A percentile compares a stretch with the other conserved stretches of the same genome.
Conservation (phyloP, 2,113 vertebrate genomes). For the Bubalus kerabau region DNA sequence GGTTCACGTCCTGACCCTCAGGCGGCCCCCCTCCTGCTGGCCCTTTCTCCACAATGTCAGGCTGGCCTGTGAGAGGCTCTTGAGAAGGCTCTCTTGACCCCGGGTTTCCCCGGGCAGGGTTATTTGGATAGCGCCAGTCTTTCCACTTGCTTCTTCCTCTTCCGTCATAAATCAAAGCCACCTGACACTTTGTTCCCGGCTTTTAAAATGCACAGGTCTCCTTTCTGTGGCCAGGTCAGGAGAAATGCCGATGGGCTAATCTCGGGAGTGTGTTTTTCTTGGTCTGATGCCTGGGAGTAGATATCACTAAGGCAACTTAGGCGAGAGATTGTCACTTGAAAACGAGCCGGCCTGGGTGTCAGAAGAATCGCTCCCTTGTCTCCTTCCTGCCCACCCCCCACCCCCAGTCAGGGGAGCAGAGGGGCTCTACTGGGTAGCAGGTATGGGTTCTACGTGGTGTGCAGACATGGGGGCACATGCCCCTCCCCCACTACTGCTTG, state of each 20-base stretch:
- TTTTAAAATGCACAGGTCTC: constrained; percentile 48
- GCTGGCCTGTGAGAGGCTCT: background rate
- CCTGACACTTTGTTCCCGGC: constrained; percentile 49
- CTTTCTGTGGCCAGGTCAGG: constrained; percentile 60
- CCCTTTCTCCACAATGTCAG: background rate
- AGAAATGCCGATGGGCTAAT: constrained; percentile 42
- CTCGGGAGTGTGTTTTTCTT: constrained; percentile 52
- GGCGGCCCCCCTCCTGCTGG: background rate
- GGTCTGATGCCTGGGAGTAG: constrained; percentile 41
- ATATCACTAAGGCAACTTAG: background rate
- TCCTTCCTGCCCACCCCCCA: background rate
- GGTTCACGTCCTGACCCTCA: background rate
- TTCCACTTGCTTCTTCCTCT: constrained; percentile 59
- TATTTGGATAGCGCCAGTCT: constrained; percentile 45
- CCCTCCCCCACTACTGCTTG: background rate
- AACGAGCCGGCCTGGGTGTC: background rate
- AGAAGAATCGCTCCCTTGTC: constrained; percentile 48
- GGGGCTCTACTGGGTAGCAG: background rate
- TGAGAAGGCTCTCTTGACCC: constrained; percentile 53
- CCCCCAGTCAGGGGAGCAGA: background rate
- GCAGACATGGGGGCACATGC: rapidly evolving
- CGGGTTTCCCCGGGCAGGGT: constrained; percentile 14
- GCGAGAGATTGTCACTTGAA: background rate
- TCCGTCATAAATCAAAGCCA: constrained; percentile 63
- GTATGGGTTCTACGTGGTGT: background rate